These are phyloP conservation scores for Platypus cylindrus DNA, from an alignment of 2,888 invertebrate genomes.

Conservation along the genomic window DNA sequence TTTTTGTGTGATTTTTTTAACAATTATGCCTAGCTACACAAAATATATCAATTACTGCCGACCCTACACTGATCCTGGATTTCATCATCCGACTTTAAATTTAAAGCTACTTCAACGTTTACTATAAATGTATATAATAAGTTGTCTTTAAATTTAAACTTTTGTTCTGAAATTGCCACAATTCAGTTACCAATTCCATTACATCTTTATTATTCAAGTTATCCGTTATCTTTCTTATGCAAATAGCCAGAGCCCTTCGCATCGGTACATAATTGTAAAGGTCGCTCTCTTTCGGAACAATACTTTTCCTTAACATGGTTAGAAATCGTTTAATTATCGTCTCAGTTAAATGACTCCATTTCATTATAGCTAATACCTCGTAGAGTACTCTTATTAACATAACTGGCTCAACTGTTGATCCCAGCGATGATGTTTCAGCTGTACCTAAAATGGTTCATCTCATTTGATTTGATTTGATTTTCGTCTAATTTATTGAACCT, in stretches of 20 bases:
- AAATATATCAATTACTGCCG: too few relatives aligned
- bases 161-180: too few relatives aligned
- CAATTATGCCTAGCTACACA: slow-evolving; percentile 11
- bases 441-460: slow-evolving; percentile 8
- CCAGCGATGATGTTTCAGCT: slow-evolving; percentile 11
- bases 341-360: slow-evolving; percentile 36
- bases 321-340: slow-evolving; percentile 34
- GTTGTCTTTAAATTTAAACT: too few relatives aligned
- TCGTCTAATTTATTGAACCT: too few relatives aligned
- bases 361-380: slow-evolving; percentile 36
- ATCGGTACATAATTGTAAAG: slow-evolving; percentile 30
- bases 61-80: too few relatives aligned
- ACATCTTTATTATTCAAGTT: slow-evolving; percentile 38
- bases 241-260: slow-evolving; percentile 42
- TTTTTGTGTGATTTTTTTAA: slow-evolving; percentile 10
- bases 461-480: neutral
- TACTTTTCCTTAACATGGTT: slow-evolving; percentile 37
- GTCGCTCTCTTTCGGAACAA: slow-evolving; percentile 23
- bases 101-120: too few relatives aligned
- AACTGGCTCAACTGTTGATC: slow-evolving; percentile 8
- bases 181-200: slow-evolving; percentile 34
- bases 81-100: too few relatives aligned
- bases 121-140: too few relatives aligned
- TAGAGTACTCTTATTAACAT: slow-evolving; percentile 32
- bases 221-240: slow-evolving; percentile 40